Percentiles rank a stretch among this genome's conserved stretches.
These are phyloP conservation scores for Lydus trimaculatus DNA, from an alignment of 2,888 invertebrate species.

Conservation along the genomic window DNA sequence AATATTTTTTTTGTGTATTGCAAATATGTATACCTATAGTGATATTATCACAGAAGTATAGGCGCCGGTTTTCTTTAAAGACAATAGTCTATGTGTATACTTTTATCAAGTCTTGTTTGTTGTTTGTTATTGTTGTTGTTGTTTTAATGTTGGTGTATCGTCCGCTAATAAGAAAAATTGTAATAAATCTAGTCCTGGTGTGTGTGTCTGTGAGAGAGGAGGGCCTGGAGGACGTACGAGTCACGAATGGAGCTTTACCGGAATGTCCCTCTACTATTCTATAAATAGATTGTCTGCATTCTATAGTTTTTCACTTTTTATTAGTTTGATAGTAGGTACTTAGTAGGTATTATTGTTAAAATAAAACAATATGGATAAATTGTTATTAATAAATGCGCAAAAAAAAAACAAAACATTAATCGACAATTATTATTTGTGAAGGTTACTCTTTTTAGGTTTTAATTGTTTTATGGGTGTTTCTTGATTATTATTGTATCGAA, in stretches of 20 bases:
- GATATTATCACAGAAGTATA: neutral
- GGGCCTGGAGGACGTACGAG: constrained; percentile 37
- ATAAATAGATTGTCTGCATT: constrained; percentile 40
- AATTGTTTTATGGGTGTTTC: constrained; percentile 3
- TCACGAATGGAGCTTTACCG: constrained; percentile 44
- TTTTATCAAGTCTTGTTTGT: neutral
- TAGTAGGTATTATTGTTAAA: no score
- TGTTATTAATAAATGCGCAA: neutral
- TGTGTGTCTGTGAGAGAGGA: no score
- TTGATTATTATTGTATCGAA: constrained; percentile 3
- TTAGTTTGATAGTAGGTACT: neutral
- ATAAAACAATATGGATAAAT: no score
- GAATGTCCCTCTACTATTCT: constrained; percentile 37
- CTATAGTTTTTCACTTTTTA: constrained; percentile 15
- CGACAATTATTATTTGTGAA: neutral
- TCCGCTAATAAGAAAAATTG: constrained; percentile 5
- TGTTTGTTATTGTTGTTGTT: constrained; percentile 2
- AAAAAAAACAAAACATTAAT: no score
- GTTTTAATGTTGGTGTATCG: constrained; percentile 2
- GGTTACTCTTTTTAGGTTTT: neutral
- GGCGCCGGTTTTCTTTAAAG: neutral
- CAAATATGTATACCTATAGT: neutral
- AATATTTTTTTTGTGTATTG: neutral
- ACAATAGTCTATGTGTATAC: neutral
- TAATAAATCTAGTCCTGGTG: constrained; percentile 8